Conservation (phyloP, 2,113 vertebrate species). For the Pyxicephalus adspersus region DNA sequence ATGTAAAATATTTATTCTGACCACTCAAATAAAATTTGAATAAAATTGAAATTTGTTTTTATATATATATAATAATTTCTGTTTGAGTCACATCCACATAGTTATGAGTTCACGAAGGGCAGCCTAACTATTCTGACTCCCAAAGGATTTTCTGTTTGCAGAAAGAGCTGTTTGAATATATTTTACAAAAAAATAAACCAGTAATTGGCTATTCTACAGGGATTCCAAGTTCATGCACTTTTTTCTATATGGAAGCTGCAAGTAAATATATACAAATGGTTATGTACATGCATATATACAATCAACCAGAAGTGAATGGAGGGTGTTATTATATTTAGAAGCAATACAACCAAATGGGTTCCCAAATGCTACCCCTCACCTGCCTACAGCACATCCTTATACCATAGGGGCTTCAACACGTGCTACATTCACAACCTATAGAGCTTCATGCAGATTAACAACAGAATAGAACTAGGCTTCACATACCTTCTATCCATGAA, state of each 20-base stretch:
- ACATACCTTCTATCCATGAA: too few species aligned
- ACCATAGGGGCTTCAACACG: too few species aligned
- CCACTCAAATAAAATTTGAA: not conserved
- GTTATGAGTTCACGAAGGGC: conserved; percentile 21
- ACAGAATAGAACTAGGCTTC: too few species aligned
- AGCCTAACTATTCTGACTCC: conserved; percentile 10
- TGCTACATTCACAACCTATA: too few species aligned
- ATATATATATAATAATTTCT: not conserved
- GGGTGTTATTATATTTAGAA: too few species aligned
- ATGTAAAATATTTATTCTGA: too few species aligned
- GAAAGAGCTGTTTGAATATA: conserved; percentile 22
- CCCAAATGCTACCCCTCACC: too few species aligned
- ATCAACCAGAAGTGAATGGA: not conserved
- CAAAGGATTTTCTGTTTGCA: conserved; percentile 8
- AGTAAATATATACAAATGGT: conserved; percentile 7
- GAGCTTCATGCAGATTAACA: too few species aligned
- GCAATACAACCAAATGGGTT: too few species aligned
- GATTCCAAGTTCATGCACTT: not conserved
- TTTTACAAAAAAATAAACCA: conserved; percentile 33
- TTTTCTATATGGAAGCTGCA: not conserved
- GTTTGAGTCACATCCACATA: conserved; percentile 28
- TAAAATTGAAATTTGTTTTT: not conserved
- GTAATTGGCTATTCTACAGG: conserved; percentile 34
- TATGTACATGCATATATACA: not conserved
- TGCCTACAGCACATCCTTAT: too few species aligned